Conservation (phyloP, 2,888 invertebrate species). For the Coelinius sp. region DNA sequence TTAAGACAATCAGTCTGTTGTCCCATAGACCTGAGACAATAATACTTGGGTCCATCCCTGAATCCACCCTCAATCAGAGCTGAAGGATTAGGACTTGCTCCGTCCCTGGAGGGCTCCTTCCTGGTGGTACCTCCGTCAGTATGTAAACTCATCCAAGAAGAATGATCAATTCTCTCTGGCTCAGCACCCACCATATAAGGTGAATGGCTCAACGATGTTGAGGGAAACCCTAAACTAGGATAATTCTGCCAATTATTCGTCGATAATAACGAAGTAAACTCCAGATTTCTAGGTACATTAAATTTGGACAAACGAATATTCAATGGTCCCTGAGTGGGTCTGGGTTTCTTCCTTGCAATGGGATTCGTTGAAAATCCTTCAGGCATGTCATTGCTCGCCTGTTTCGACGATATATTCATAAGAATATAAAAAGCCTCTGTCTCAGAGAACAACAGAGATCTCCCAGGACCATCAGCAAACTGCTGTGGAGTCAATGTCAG, state of each 20-base stretch:
- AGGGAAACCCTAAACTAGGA: conserved; percentile 5
- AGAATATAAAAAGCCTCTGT: conserved; percentile 85
- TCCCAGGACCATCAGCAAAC: conserved; percentile 87
- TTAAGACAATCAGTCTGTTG: conserved; percentile 83
- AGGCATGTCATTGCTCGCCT: conserved; percentile 81
- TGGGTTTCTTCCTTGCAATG: conserved; percentile 33
- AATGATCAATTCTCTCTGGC: conserved; percentile 11
- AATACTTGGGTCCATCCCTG: conserved; percentile 72
- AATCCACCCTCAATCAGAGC: conserved; percentile 41
- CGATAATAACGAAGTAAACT: background rate
- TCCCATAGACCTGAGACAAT: conserved; percentile 79
- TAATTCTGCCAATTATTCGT: conserved; percentile 14
- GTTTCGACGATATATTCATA: conserved; percentile 84
- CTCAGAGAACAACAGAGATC: conserved; percentile 81
- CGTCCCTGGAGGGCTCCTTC: conserved; percentile 32
- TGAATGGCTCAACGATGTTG: conserved; percentile 10
- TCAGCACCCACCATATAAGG: background rate
- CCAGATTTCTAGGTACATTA: conserved; percentile 5
- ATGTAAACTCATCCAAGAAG: conserved; percentile 16
- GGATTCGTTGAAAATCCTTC: conserved; percentile 77
- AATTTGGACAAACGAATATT: background rate
- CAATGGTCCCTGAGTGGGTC: conserved; percentile 12
- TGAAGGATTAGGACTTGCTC: conserved; percentile 29
- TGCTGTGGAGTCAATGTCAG: conserved; percentile 84
- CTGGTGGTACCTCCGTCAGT: conserved; percentile 3